Evolutionary conservation across 2,113 vertebrate species (phyloP).

Genomic region (Thryonomys swinderianus): DNA sequence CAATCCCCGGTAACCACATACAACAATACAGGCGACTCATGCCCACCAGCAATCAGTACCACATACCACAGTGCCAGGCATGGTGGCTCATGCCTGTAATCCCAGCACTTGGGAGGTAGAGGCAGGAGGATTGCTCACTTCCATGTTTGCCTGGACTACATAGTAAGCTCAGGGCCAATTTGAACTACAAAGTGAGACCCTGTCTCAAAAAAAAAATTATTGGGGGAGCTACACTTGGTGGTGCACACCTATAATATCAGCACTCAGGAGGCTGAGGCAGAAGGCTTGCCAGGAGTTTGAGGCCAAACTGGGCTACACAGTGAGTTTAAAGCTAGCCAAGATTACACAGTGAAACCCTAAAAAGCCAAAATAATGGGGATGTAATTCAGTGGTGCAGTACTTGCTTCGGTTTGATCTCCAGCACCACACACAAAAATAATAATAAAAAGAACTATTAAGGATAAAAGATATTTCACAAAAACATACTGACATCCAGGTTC

Average conservation of each 20-base stretch:
- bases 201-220: no score
- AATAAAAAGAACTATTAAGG: background rate
- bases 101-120: no score
- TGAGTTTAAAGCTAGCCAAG: background rate
- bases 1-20: no score
- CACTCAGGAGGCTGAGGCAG: background rate
- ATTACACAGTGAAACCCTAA: background rate
- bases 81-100: no score
- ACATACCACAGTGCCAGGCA: no score
- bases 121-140: no score
- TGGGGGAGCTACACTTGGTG: no score
- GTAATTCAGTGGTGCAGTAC: background rate
- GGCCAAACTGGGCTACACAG: background rate
- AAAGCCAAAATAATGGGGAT: background rate
- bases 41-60: no score
- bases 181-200: no score
- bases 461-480: background rate
- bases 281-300: background rate
- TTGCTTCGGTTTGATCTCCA: background rate
- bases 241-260: background rate
- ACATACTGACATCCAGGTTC: background rate
- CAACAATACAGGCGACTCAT: no score
- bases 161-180: no score
- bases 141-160: no score
- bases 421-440: background rate